A percentile compares a stretch with the other conserved stretches of the same genome.
Conservation (phyloP, 2,888 invertebrate species). For the Euplexia lucipara region DNA sequence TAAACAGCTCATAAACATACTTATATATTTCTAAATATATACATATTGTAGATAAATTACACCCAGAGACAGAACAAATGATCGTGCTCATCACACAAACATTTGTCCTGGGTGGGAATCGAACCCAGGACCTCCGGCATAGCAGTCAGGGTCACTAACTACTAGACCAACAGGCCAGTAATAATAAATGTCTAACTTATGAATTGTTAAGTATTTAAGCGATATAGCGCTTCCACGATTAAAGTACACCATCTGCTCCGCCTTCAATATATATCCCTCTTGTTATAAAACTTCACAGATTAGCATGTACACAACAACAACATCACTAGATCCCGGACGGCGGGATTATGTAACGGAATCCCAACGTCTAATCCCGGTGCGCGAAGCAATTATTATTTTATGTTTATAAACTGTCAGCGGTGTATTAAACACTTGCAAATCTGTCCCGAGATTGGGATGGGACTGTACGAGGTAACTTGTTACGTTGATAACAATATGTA, state of each 20-base stretch:
- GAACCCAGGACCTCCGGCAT: too few species aligned
- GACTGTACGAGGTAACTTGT: constrained; percentile 1
- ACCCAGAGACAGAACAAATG: too few species aligned
- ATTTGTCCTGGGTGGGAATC: too few species aligned
- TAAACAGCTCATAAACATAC: too few species aligned
- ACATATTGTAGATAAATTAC: too few species aligned
- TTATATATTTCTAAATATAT: too few species aligned
- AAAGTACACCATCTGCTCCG: constrained; percentile 3
- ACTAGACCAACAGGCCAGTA: too few species aligned
- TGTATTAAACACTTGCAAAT: constrained; percentile 47
- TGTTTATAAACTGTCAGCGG: constrained; percentile 53
- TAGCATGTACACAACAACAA: constrained; percentile 46
- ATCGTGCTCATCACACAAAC: too few species aligned
- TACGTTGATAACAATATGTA: constrained; percentile 10
- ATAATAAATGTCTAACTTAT: too few species aligned
- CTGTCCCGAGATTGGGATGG: constrained; percentile 41
- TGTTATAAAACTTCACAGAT: constrained; percentile 43
- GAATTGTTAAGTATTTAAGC: too few species aligned
- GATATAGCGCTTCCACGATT: too few species aligned
- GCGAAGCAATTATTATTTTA: constrained; percentile 56
- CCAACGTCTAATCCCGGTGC: constrained; percentile 47
- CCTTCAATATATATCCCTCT: neutral
- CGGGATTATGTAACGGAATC: constrained; percentile 51
- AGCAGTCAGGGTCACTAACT: too few species aligned
- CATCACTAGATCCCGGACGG: constrained; percentile 35